phyloP scores from a whole-genome alignment of 2,113 vertebrate species.

The Calyptomena viridis region DNA sequence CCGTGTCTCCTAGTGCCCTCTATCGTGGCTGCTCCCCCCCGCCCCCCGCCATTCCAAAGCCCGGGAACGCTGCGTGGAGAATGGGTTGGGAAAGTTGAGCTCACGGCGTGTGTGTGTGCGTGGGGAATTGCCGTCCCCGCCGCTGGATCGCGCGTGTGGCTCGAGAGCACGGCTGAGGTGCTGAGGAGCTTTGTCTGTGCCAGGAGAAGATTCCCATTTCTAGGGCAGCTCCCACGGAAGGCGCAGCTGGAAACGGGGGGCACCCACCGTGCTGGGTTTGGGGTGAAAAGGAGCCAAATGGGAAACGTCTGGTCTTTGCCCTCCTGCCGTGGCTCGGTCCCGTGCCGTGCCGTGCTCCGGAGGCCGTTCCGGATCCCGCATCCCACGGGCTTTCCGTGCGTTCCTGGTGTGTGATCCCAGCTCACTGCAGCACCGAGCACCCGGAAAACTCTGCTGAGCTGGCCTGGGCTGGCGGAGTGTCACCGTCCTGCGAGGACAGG shows the following conservation, averaged over 20 bases:
- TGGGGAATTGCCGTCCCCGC: not conserved
- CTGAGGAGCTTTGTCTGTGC: not conserved
- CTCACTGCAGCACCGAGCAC: not conserved
- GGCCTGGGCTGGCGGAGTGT: not conserved
- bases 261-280: rapidly evolving
- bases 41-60: not conserved
- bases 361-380: not conserved
- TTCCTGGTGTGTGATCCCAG: not conserved
- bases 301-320: rapidly evolving
- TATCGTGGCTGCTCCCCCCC: not conserved
- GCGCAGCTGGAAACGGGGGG: not conserved
- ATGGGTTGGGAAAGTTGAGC: not conserved
- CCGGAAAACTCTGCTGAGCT: not conserved
- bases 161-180: not conserved
- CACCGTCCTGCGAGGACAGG: not conserved
- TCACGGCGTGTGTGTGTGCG: not conserved
- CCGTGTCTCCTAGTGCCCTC: not conserved
- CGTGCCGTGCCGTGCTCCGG: not conserved
- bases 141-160: not conserved
- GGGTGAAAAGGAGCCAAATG: not conserved
- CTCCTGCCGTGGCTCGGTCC: not conserved
- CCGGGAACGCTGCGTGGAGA: not conserved
- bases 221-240: not conserved
- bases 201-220: not conserved
- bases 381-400: not conserved